Evolutionary conservation across 2,888 invertebrate genomes (phyloP).

Genomic region (Altica lythri): DNA sequence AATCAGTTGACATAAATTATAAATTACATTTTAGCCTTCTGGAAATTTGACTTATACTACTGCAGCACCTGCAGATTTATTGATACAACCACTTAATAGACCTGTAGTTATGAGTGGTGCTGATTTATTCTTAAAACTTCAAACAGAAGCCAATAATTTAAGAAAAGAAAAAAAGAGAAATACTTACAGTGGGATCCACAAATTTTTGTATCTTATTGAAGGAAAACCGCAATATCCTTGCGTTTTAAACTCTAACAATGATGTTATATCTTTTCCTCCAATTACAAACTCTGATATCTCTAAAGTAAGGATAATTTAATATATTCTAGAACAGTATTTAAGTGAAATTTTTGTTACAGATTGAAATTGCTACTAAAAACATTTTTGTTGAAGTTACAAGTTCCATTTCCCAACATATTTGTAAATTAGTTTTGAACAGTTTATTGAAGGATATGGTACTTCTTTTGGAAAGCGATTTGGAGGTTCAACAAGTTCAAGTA

Average conservation of each 20-base stretch:
- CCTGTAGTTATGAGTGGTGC: slow-evolving; percentile 66
- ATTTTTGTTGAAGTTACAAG: slow-evolving; percentile 81
- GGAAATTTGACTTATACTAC: slow-evolving; percentile 72
- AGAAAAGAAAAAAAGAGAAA: slow-evolving; percentile 84
- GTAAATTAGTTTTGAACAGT: slow-evolving; percentile 70
- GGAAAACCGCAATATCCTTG: slow-evolving; percentile 76
- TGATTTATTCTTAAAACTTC: slow-evolving; percentile 69
- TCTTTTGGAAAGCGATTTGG: slow-evolving; percentile 54
- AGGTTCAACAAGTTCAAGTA: slow-evolving; percentile 72
- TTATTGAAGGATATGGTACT: slow-evolving; percentile 68
- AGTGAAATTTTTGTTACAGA: slow-evolving; percentile 58
- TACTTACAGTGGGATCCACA: slow-evolving; percentile 81
- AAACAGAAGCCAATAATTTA: slow-evolving; percentile 77
- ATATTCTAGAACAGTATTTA: not conserved
- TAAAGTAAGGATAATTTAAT: slow-evolving; percentile 66
- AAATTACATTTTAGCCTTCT: slow-evolving; percentile 44
- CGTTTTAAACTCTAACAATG: slow-evolving; percentile 65
- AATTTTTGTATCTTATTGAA: slow-evolving; percentile 79
- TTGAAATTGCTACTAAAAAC: slow-evolving; percentile 67
- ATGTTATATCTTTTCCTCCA: slow-evolving; percentile 83
- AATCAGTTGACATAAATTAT: too few species aligned
- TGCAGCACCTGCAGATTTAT: slow-evolving; percentile 65
- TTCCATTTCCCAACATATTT: slow-evolving; percentile 65
- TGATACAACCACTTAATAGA: slow-evolving; percentile 70
- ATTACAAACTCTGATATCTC: slow-evolving; percentile 83